These are phyloP conservation scores for Cosmia pyralina DNA, from an alignment of 2,888 invertebrate species.

Conservation along the genomic window DNA sequence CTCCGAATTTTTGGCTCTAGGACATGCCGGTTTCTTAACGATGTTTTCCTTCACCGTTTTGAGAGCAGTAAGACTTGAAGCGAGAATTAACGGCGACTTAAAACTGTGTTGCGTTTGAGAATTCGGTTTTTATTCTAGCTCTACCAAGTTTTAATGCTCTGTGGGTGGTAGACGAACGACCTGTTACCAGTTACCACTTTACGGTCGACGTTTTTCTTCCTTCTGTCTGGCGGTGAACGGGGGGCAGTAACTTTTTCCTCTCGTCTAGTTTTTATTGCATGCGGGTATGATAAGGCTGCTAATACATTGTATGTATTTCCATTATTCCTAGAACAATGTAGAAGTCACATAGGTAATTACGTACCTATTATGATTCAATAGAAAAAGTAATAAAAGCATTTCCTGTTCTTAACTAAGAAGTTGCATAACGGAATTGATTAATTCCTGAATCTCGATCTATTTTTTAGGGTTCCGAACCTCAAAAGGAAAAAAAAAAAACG, in stretches of 20 bases:
- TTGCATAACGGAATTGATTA: constrained; percentile 3
- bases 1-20: background rate
- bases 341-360: constrained; percentile 30
- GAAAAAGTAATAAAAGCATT: constrained; percentile 39
- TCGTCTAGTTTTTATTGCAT: constrained; percentile 30
- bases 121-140: background rate
- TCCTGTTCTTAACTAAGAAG: background rate
- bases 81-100: no score
- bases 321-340: constrained; percentile 46
- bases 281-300: constrained; percentile 41
- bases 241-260: constrained; percentile 45
- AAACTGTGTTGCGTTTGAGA: background rate
- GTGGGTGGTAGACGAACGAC: constrained; percentile 20
- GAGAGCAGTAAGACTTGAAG: background rate
- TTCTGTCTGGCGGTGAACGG: constrained; percentile 30
- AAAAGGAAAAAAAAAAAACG: no score
- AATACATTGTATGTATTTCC: constrained; percentile 32
- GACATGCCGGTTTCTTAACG: background rate
- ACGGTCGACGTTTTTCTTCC: background rate
- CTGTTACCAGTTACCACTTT: constrained; percentile 5
- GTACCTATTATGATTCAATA: constrained; percentile 14
- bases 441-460: background rate
- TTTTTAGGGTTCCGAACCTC: no score
- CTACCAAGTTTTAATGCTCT: background rate
- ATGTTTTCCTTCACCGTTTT: background rate